Base-by-base conservation (phyloP, 1,140 invertebrate genomes). In the Drosophila guanche region DNA sequence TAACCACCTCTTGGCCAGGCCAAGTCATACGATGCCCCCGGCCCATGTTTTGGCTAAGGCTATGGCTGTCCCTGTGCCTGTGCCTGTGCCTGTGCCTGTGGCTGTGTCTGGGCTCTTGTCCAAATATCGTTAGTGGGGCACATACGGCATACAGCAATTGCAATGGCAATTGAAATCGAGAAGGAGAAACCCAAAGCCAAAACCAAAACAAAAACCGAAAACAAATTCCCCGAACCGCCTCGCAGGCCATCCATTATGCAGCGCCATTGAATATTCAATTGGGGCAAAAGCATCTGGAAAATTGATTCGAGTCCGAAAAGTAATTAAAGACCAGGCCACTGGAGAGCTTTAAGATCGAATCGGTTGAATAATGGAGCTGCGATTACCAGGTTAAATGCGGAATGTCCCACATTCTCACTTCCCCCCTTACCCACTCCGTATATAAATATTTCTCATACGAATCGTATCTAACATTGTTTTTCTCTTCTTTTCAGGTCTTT, bases 401-500 rank as follows among this genome's bases (percentile, higher is more conserved):
- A 50, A 25, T n/a, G 12, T 6, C 6, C 12, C 16, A 20, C 16
- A 20, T 20, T 20, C 16, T 1, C 16, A 20, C 16, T 20, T 20
- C 0, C 16, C 16, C 16, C 0, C 16, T 20, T 20, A 20, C 16
- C 16, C 16, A 20, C 16, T 20, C 10, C n/a, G 16, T 33, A 40
- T 12, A 2, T 1, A 5, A 20, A 20, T 22, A n/a, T 37, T 2
- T 22, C 7, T 23, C 16, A 20, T 20, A 20, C 16, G 16, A 20
- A 29, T 23, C 23, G 14, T 23, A 27, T 23, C 5, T 14, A 8
- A 40, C 5, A 2, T 48, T 43, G 1, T 43, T 29, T 45, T 6
- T 0, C 8, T 37, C n/a, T 50, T 65, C 27, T 93, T 56, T 93
- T 69, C 94, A 99, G 98, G 97, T 99, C 98, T 93, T 96, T 98